A percentile compares a stretch with the other conserved stretches of the same genome.
phyloP scores from a whole-genome alignment of 2,113 vertebrate species.

The Microtus pennsylvanicus region DNA sequence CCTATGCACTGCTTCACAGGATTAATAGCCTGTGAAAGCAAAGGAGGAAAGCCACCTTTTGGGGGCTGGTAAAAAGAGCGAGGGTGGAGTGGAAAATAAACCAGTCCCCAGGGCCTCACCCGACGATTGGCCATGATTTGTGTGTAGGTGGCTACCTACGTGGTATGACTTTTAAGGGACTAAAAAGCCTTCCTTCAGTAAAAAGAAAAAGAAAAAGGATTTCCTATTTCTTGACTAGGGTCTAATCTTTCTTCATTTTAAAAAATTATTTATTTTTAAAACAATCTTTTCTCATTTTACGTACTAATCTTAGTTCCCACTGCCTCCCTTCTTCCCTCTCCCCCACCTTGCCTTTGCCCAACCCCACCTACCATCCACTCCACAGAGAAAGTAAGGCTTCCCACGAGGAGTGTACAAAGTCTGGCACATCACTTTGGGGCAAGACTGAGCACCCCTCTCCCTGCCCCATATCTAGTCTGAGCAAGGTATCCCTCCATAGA shows the following conservation, averaged over 20 bases:
- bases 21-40: conserved; percentile 59
- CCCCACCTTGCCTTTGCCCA: too few relatives aligned
- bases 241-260: neutral
- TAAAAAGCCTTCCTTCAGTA: conserved; percentile 11
- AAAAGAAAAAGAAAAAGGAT: neutral
- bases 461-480: too few relatives aligned
- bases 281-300: too few relatives aligned
- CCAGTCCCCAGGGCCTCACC: neutral
- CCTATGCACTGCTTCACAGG: conserved; percentile 30
- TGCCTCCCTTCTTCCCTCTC: too few relatives aligned
- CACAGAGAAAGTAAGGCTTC: too few relatives aligned
- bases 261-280: too few relatives aligned
- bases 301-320: too few relatives aligned
- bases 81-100: conserved; percentile 48
- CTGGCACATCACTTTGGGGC: too few relatives aligned
- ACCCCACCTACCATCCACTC: too few relatives aligned
- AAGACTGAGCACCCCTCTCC: too few relatives aligned
- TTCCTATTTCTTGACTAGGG: neutral
- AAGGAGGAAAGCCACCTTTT: conserved; percentile 38
- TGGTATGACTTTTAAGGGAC: conserved; percentile 23
- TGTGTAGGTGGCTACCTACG: conserved; percentile 30
- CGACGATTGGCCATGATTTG: conserved; percentile 2
- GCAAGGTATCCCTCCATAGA: too few relatives aligned
- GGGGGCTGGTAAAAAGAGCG: conserved; percentile 34
- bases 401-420: too few relatives aligned